phyloP scores from a whole-genome alignment of 1,140 invertebrate genomes.

The Elysia chlorotica region DNA sequence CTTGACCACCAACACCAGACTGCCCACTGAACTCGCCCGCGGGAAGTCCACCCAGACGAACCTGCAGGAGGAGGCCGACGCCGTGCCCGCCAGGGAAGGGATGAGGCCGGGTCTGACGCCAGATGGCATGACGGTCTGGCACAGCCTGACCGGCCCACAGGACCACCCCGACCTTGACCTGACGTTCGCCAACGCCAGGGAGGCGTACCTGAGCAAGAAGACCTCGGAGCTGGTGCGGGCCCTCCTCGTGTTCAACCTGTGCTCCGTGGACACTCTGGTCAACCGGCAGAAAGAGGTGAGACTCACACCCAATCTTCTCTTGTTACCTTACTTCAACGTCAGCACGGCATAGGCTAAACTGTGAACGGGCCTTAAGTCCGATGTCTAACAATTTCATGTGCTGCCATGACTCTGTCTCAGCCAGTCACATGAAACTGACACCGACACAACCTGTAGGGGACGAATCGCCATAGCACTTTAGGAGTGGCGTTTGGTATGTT shows the following conservation, averaged over 20 bases:
- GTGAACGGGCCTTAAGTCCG: no score
- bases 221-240: conserved; percentile 90
- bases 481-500: no score
- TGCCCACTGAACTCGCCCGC: not conserved
- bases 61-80: not conserved
- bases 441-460: no score
- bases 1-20: not conserved
- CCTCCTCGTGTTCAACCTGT: conserved; percentile 91
- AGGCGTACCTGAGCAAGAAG: conserved; percentile 80
- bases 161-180: conserved; percentile 69
- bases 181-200: conserved; percentile 70
- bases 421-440: no score
- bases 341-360: no score
- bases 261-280: conserved; percentile 86
- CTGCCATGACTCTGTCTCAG: no score
- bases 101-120: not conserved
- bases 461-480: no score
- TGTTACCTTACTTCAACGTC: no score
- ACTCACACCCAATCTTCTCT: not conserved
- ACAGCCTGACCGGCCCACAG: conserved; percentile 7
- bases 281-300: conserved; percentile 93
- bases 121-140: not conserved
- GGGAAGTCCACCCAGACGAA: conserved; percentile 13
- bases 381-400: no score
- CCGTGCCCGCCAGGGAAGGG: no score